A percentile compares a stretch with the other conserved stretches of the same genome.
Conservation (phyloP, 2,113 vertebrate genomes). For the Phalacrocorax brasilianus region DNA sequence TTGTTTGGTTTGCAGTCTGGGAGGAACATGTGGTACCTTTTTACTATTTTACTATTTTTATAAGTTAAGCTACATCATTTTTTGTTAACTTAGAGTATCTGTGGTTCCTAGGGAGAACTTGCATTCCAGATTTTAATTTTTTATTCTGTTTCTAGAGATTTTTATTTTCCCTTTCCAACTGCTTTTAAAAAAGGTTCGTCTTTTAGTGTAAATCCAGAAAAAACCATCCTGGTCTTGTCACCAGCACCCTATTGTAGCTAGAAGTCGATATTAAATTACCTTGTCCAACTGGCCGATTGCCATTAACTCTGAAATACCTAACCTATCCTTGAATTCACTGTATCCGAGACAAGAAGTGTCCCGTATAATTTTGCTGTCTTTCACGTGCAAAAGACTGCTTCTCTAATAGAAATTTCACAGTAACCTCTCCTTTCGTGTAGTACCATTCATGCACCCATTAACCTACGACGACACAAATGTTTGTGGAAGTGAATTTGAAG, state of each 20-base stretch:
- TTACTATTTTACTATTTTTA: constrained; percentile 31
- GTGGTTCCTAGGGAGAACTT: constrained; percentile 21
- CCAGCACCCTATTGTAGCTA: constrained; percentile 52
- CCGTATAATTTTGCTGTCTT: not conserved
- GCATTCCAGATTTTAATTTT: not conserved
- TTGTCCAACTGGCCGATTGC: constrained; percentile 52
- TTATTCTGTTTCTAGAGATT: not conserved
- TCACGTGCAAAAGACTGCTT: not conserved
- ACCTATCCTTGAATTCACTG: constrained; percentile 20
- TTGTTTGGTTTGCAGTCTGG: not conserved
- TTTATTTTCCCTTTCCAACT: constrained; percentile 28
- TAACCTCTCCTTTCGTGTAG: not conserved
- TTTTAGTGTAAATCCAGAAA: constrained; percentile 49
- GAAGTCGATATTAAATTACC: constrained; percentile 33
- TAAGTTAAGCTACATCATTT: constrained; percentile 55
- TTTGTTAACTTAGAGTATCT: constrained; percentile 2
- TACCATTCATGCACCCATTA: not conserved
- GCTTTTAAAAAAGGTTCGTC: not conserved
- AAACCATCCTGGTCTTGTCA: constrained; percentile 58
- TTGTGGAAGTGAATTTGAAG: not conserved
- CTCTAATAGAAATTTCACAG: not conserved
- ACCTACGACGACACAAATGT: not conserved
- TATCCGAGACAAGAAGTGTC: not conserved
- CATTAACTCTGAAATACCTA: constrained; percentile 38
- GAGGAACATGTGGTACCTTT: constrained; percentile 8